Conservation (phyloP, 1,140 invertebrate genomes). For the Samia ricini region DNA sequence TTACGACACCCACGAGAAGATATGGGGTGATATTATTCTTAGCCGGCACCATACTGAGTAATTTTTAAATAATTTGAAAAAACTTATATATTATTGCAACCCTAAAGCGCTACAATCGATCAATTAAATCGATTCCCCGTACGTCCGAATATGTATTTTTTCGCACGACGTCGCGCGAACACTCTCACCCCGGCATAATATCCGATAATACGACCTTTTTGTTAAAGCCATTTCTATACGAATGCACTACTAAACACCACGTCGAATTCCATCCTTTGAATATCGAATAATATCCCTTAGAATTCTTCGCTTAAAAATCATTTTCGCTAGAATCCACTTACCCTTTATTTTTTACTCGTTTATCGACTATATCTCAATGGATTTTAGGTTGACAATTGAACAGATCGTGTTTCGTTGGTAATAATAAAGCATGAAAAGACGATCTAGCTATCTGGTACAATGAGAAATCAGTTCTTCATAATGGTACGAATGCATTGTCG, state of each 20-base stretch:
- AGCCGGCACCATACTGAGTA: too few species aligned
- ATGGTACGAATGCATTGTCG: slow-evolving; percentile 59
- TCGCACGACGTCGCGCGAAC: slow-evolving; percentile 47
- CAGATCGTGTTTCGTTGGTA: neutral
- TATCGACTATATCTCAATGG: slow-evolving; percentile 14
- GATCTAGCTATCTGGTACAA: slow-evolving; percentile 24
- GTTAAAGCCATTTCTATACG: slow-evolving; percentile 51
- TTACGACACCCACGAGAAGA: too few species aligned
- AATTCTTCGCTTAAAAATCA: slow-evolving; percentile 8
- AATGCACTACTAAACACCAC: slow-evolving; percentile 61
- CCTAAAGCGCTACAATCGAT: slow-evolving; percentile 31
- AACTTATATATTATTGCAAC: neutral
- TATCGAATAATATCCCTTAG: slow-evolving; percentile 18
- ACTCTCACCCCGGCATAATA: slow-evolving; percentile 49
- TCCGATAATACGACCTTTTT: slow-evolving; percentile 48
- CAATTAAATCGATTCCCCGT: slow-evolving; percentile 35
- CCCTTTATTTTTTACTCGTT: slow-evolving; percentile 8
- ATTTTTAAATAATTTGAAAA: neutral
- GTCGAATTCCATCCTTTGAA: slow-evolving; percentile 28
- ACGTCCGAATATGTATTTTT: slow-evolving; percentile 37
- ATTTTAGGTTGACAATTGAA: slow-evolving; percentile 24
- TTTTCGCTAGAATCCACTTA: neutral
- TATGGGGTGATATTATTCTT: too few species aligned
- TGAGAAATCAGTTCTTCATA: slow-evolving; percentile 59
- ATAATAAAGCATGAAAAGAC: slow-evolving; percentile 5